These are phyloP conservation scores for Gambusia holbrooki DNA, from an alignment of 2,113 vertebrate genomes.

Conservation along the genomic window DNA sequence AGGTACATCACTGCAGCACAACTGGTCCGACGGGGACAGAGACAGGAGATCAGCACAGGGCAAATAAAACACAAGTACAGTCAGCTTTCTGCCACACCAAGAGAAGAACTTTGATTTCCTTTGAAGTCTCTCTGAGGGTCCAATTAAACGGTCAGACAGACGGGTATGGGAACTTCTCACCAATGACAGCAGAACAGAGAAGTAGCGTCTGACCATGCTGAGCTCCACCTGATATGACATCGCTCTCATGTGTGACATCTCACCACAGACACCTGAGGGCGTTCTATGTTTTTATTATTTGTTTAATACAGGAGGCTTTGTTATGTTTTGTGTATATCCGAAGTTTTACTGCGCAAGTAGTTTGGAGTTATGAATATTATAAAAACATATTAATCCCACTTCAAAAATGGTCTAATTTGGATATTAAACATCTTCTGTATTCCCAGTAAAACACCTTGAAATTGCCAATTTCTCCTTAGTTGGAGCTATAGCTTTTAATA, in stretches of 20 bases:
- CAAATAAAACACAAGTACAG: conserved; percentile 9
- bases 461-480: too few species aligned
- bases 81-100: conserved; percentile 38
- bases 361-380: too few species aligned
- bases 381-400: too few species aligned
- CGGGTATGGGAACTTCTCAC: conserved; percentile 36
- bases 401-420: too few species aligned
- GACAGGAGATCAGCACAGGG: conserved; percentile 16
- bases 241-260: neutral
- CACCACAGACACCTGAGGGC: neutral
- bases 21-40: neutral
- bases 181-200: conserved; percentile 17
- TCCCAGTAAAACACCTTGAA: too few species aligned
- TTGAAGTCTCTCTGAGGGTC: conserved; percentile 68
- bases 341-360: neutral
- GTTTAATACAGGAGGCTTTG: neutral
- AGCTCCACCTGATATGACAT: conserved; percentile 26
- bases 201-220: conserved; percentile 22
- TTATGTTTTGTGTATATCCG: neutral
- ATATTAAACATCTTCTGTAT: too few species aligned
- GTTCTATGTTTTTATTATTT: neutral
- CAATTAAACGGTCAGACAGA: conserved; percentile 60
- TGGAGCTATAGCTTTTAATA: too few species aligned
- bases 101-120: conserved; percentile 54
- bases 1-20: neutral